These are phyloP conservation scores for Leptinotarsa haldemani DNA, from an alignment of 2,888 invertebrate genomes.

Conservation along the genomic window DNA sequence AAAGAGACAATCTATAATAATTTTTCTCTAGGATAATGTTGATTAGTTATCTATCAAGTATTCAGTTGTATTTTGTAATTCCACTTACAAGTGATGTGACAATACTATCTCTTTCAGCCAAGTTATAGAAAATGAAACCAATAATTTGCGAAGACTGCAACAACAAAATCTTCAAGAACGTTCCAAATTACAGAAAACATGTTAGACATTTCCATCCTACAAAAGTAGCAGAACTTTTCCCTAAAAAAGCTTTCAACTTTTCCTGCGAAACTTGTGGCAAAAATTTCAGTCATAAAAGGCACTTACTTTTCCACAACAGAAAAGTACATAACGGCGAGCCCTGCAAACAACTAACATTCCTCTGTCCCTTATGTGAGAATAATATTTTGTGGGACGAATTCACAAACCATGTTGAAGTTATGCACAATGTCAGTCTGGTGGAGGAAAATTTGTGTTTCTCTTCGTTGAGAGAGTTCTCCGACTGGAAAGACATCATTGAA, in stretches of 20 bases:
- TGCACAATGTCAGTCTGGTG: constrained; percentile 6
- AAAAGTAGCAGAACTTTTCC: constrained; percentile 2
- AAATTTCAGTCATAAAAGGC: constrained; percentile 13
- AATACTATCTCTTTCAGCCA: neutral
- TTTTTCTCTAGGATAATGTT: too few species aligned
- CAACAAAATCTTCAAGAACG: constrained; percentile 13
- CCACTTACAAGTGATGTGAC: too few species aligned
- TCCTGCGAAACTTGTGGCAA: constrained; percentile 8
- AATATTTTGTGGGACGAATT: constrained; percentile 19
- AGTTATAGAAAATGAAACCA: constrained; percentile 5
- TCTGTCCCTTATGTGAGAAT: constrained; percentile 7
- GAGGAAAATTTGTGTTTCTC: neutral
- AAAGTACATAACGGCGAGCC: constrained; percentile 11
- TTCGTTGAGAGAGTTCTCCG: constrained; percentile 1
- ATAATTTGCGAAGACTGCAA: constrained; percentile 5
- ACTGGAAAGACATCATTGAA: constrained; percentile 14
- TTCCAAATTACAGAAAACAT: constrained; percentile 13
- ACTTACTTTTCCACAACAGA: constrained; percentile 8
- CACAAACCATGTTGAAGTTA: constrained; percentile 13
- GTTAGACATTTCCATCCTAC: constrained; percentile 13
- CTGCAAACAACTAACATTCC: constrained; percentile 6
- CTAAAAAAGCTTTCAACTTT: constrained; percentile 13
- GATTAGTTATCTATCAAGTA: too few species aligned
- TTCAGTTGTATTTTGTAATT: too few species aligned
- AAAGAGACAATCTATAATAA: too few species aligned